Base-by-base conservation (phyloP, 2,888 invertebrate species). In the Dastarcus helophoroides region DNA sequence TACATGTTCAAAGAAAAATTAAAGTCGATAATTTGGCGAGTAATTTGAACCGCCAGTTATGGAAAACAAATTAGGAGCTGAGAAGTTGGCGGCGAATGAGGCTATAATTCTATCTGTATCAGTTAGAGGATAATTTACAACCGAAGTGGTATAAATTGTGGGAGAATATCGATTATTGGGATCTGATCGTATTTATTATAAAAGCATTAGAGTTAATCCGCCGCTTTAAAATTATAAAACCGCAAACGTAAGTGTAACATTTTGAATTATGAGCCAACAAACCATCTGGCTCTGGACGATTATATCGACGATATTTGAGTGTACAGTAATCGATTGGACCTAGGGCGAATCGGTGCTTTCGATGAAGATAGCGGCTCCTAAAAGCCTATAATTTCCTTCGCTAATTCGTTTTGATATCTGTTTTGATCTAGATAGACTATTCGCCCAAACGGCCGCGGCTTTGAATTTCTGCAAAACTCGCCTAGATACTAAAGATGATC, bases 381-480 rank as follows among this genome's bases (percentile, higher is more conserved):
- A 59, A 57, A 59, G 59, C 59, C 61, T 61, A 58, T 61, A 61
- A 61, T 61, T 60, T 60, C 53, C 47, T n/a, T 47, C 46, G 58
- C 58, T 61, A 61, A 61, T 61, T 61, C 53, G 61, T 56, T 59
- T 53, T 56, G 53, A 54, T 60, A 61, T 61, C 61, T 56, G 52
- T 50, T 50, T 47, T 46, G 47, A 54, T 56, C 56, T 53, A 48
- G 43, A 49, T 48, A 49, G 43, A 36, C 33, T 32, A 21, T 22
- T 30, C 34, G 35, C 32, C 29, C 25, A 35, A 29, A 29, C 32
- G 34, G 28, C 36, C 31, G 31, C 19, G 19, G 8, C 8, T 7
- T 19, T 19, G 8, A 8, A 19, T 7, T 7, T 19, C 8, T 7
- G 8, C 19, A 19, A 8, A 19, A 19, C 19, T 7, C 19, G 19